phyloP scores from a whole-genome alignment of 2,888 invertebrate species.

The Tenodera sinensis region DNA sequence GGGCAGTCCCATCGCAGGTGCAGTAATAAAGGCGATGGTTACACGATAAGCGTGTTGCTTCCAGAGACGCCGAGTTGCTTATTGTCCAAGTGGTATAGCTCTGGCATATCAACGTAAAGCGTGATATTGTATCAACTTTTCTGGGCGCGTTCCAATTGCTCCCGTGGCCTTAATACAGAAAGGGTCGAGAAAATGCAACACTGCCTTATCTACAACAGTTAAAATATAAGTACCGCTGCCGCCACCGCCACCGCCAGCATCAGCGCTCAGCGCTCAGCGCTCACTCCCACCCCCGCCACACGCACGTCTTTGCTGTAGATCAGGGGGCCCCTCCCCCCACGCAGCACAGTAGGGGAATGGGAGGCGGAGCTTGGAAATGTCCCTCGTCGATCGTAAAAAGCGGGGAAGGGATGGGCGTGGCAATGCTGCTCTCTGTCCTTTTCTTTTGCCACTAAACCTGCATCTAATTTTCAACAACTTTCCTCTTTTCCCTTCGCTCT shows the following conservation, averaged over 20 bases:
- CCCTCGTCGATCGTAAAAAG: conserved; percentile 25
- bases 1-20: too few species aligned
- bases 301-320: background rate
- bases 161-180: background rate
- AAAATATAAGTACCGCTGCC: background rate
- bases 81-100: background rate
- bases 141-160: background rate
- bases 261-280: background rate
- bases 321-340: background rate
- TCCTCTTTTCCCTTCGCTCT: background rate
- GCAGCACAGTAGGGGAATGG: background rate
- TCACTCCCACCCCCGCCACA: too few species aligned
- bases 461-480: conserved; percentile 26
- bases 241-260: background rate
- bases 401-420: conserved; percentile 18
- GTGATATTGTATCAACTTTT: background rate
- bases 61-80: too few species aligned
- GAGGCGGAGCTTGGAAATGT: conserved; percentile 19
- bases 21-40: too few species aligned
- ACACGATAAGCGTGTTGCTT: too few species aligned
- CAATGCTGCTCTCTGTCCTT: background rate
- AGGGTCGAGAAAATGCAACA: background rate
- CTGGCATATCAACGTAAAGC: background rate
- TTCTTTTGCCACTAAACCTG: conserved; percentile 20
- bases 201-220: background rate